Evolutionary conservation across 1,140 invertebrate species (phyloP), one percentile per base, ranked within the genome.

Genomic region (Drosophila pallidifrons): DNA sequence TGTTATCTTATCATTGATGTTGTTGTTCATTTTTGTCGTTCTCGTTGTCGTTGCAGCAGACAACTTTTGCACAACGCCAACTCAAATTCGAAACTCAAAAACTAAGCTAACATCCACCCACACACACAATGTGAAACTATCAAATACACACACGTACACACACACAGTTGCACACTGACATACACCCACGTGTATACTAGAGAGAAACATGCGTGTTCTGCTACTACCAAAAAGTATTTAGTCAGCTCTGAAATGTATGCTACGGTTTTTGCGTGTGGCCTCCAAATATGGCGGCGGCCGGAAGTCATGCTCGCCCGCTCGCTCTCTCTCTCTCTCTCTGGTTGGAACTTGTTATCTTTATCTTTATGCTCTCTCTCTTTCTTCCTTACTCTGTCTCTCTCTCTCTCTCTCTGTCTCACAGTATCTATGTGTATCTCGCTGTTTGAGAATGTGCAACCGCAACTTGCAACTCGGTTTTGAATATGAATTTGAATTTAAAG

Each of bases 401-500:
- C 25, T 35, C n/a, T n/a, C n/a, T n/a, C 51, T 55, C 6, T 38
- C 47, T 54, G 3, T 72, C 63, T 28, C 35, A 66, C 49, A 52
- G 38, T 75, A 35, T 74, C 63, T 71, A 32, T 76, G 43, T 82
- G 25, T 64, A 47, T 68, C 35, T 81, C 46, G 13, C n/a, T 60
- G 41, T 66, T 55, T 67, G 52, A 57, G 32, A 30, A 52, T 64
- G 41, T 83, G 67, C 41, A 75, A 80, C 64, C 71, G 69, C 69
- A 66, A 79, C 58, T 58, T 81, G 75, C 79, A 86, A 78, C 63
- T 72, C 64, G 69, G 71, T 82, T 72, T 63, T 75, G 72, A 76
- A 78, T 72, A 59, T 79, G 71, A 76, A 79, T 79, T 57, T 79
- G 75, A 77, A 77, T 65, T 77, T 82, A 70, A 75, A 75, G 58